These are phyloP conservation scores for Lasaia peninsularis DNA, from an alignment of 1,140 invertebrate genomes.

Conservation along the genomic window DNA sequence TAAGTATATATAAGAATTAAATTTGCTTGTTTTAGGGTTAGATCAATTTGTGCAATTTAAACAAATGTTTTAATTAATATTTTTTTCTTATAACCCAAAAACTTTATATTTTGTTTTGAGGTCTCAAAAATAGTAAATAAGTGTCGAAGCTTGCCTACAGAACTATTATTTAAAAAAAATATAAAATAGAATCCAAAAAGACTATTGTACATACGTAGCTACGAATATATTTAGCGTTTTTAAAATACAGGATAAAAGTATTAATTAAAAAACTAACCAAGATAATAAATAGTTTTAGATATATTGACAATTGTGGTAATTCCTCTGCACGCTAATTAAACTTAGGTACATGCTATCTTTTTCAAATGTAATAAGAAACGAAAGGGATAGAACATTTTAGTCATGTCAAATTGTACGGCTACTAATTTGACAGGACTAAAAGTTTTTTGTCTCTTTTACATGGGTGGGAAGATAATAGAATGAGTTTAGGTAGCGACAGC, in stretches of 20 bases:
- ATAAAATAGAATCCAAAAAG: conserved; percentile 55
- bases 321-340: too few relatives aligned
- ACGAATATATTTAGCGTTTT: conserved; percentile 63
- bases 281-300: conserved; percentile 67
- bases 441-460: too few relatives aligned
- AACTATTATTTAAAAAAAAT: conserved; percentile 49
- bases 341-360: too few relatives aligned
- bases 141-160: conserved; percentile 64
- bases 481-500: too few relatives aligned
- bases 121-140: conserved; percentile 35
- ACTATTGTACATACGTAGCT: conserved; percentile 70
- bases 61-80: too few relatives aligned
- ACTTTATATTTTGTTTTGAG: conserved; percentile 6
- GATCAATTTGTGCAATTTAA: background rate
- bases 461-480: too few relatives aligned
- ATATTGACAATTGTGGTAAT: conserved; percentile 41
- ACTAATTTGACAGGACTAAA: too few relatives aligned
- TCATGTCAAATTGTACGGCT: too few relatives aligned
- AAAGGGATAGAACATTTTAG: too few relatives aligned
- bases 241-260: conserved; percentile 56
- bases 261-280: conserved; percentile 55
- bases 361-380: too few relatives aligned
- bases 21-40: background rate
- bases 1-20: background rate
- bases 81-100: too few relatives aligned